Base-by-base conservation (phyloP, 2,888 invertebrate species). In the Trissolcus japonicus region DNA sequence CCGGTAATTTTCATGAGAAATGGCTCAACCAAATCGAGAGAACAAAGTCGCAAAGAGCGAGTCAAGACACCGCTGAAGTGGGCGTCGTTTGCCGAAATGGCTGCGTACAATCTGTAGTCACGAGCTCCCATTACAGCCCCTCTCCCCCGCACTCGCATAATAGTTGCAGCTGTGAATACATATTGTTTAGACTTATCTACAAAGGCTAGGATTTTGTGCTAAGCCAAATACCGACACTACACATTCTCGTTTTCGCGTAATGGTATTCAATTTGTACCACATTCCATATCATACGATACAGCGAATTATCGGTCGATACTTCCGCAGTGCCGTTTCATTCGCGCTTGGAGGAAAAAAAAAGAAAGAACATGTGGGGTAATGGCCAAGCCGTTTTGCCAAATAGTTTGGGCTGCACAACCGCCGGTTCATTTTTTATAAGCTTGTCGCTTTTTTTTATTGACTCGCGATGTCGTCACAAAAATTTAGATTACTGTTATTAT, bases 161-260 rank as follows among this genome's bases (percentile, higher is more conserved):
- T 67, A 67, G 67, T 72, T 72, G 65, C 54, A 72, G 72, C 72
- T 54, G 72, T 59, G 65, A 72, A 72, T 72, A 72, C 60, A 48
- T 65, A 72, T 65, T 72, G 72, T 72, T 60, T 68, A 59, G 72
- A 77, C 72, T 59, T 60, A 77, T 73, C 60, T 72, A 59, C 73
- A 61, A 61, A 65, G 61, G 54, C 67, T 65, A 62, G 67, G 62
- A 65, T 66, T 67, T 53, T 54, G 16, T 41, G 48, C 51, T 61
- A 62, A 68, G 51, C 56, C 68, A 65, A 69, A 60, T 69, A 65
- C 65, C 56, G 43, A 59, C 56, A 48, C 46, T 61, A 50, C 65
- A 56, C 50, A 53, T 35, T 71, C 63, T 41, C 65, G 71, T 60
- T 43, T 17, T 17, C 14, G 55, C 61, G 65, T 35, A 35, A 55